Evolutionary conservation across 2,113 vertebrate species (phyloP).

Genomic region (Odocoileus virginianus): DNA sequence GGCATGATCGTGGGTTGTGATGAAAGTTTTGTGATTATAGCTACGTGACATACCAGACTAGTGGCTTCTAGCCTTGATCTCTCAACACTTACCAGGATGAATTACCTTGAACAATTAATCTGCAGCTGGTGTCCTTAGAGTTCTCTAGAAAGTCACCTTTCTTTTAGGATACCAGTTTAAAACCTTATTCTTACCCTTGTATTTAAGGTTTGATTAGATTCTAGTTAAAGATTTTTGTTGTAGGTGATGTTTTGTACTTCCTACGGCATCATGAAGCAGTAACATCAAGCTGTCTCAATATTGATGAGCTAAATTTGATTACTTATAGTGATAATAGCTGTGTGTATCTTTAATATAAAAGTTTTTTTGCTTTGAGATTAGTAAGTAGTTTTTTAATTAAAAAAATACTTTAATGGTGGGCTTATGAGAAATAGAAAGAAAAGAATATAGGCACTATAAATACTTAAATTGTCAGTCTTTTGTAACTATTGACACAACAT

Average conservation of each 20-base stretch:
- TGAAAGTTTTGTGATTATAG: neutral
- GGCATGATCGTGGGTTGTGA: neutral
- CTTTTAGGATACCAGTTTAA: neutral
- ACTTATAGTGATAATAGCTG: neutral
- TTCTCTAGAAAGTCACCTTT: neutral
- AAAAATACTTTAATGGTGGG: neutral
- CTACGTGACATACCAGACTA: neutral
- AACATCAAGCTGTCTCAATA: neutral
- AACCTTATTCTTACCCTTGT: neutral
- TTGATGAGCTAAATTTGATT: neutral
- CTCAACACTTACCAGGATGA: neutral
- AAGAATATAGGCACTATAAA: neutral
- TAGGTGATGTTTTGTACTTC: neutral
- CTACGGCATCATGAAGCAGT: neutral
- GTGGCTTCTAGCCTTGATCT: neutral
- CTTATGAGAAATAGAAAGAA: slow-evolving; percentile 20
- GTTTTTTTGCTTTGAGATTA: neutral
- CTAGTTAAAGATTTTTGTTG: neutral
- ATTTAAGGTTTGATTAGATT: slow-evolving; percentile 3
- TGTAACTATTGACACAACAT: neutral
- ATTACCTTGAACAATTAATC: neutral
- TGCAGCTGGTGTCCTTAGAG: neutral
- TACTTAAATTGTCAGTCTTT: neutral
- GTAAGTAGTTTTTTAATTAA: neutral
- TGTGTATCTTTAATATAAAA: neutral